Evolutionary conservation across 1,140 invertebrate genomes (phyloP).

Genomic region (Holcopasites calliopsidis): DNA sequence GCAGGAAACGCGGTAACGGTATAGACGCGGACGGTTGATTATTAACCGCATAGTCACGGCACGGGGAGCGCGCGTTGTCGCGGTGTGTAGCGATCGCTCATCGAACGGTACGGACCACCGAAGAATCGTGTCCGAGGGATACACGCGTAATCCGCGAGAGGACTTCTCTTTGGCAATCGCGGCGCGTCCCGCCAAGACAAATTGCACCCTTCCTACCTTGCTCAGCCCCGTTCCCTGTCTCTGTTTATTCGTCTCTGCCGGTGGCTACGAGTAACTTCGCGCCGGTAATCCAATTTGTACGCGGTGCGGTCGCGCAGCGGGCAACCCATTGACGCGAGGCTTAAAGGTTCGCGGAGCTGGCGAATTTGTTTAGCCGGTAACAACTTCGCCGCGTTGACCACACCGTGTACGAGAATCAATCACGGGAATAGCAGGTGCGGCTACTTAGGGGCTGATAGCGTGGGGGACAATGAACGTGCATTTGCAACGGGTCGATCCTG

Average conservation of each 20-base stretch:
- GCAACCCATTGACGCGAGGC: slow-evolving; percentile 54
- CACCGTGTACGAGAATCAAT: slow-evolving; percentile 29
- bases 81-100: slow-evolving; percentile 57
- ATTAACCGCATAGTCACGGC: slow-evolving; percentile 41
- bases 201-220: slow-evolving; percentile 12
- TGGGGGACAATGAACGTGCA: background rate
- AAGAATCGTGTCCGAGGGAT: slow-evolving; percentile 26
- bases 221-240: slow-evolving; percentile 26
- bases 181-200: slow-evolving; percentile 49
- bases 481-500: slow-evolving; percentile 6
- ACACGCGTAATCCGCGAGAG: slow-evolving; percentile 34
- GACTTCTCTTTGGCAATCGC: slow-evolving; percentile 36
- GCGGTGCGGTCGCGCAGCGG: slow-evolving; percentile 55
- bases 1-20: slow-evolving; percentile 26
- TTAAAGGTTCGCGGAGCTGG: slow-evolving; percentile 29
- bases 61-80: slow-evolving; percentile 46
- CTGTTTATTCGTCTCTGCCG: background rate
- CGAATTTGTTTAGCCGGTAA: slow-evolving; percentile 23
- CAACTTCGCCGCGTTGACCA: slow-evolving; percentile 15
- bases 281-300: slow-evolving; percentile 60
- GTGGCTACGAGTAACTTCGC: slow-evolving; percentile 27
- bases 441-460: slow-evolving; percentile 27
- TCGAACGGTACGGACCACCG: slow-evolving; percentile 42
- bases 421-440: slow-evolving; percentile 11
- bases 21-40: slow-evolving; percentile 56